Conservation (phyloP, 2,888 invertebrate species). For the Anodontia alba region DNA sequence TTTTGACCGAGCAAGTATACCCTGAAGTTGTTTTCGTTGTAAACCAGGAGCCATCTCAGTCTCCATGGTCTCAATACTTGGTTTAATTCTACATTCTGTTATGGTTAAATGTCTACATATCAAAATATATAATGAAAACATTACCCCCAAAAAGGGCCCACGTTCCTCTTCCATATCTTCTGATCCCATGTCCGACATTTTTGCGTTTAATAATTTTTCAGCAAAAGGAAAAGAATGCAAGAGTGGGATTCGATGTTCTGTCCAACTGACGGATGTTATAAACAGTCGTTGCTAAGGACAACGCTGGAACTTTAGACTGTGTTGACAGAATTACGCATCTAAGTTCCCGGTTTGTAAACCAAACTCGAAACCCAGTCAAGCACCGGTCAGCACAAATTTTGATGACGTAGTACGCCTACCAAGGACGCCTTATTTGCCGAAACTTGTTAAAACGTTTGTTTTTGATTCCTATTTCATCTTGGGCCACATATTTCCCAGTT, state of each 20-base stretch:
- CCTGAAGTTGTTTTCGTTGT: no score
- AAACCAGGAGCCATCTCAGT: no score
- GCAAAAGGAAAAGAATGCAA: background rate
- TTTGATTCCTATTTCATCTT: no score
- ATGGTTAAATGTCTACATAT: no score
- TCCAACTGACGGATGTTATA: background rate
- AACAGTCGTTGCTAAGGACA: background rate
- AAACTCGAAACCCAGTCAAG: no score
- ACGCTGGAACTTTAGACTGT: background rate
- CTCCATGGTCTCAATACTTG: no score
- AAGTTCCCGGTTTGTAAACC: no score
- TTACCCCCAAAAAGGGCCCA: conserved; percentile 81
- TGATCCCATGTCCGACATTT: conserved; percentile 83
- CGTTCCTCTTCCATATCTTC: conserved; percentile 84
- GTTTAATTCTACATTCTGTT: no score
- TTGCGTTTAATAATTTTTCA: conserved; percentile 23
- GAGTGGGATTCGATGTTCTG: conserved; percentile 3
- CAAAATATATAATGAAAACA: no score
- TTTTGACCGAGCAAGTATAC: no score
- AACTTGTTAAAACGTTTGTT: background rate
- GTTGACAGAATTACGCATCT: background rate
- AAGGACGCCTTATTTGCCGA: conserved; percentile 56
- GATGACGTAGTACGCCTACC: conserved; percentile 64
- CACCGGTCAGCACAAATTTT: background rate
- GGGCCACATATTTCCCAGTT: no score